These are phyloP conservation scores for Aphyosemion australe DNA, from an alignment of 2,113 vertebrate species.

Conservation along the genomic window DNA sequence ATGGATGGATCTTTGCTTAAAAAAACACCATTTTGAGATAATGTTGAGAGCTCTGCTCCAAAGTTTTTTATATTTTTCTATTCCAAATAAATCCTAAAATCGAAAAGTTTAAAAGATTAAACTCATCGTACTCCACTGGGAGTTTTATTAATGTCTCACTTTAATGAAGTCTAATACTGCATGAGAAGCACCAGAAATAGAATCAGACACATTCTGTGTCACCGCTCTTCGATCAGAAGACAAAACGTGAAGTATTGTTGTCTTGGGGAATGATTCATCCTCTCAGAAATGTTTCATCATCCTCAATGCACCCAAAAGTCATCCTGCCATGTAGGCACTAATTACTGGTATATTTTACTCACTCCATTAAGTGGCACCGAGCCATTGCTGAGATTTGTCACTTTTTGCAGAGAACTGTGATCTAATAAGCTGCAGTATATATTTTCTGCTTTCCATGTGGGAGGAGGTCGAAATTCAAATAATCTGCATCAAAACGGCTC, in stretches of 20 bases:
- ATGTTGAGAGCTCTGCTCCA: no score
- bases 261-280: conserved; percentile 21
- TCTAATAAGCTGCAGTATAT: conserved; percentile 35
- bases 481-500: conserved; percentile 53
- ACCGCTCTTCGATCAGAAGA: not conserved
- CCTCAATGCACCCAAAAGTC: conserved; percentile 8
- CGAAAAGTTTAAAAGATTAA: not conserved
- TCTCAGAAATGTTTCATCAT: conserved; percentile 20
- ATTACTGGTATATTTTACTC: conserved; percentile 18
- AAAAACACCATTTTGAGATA: no score
- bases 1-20: no score
- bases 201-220: conserved; percentile 1
- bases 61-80: no score
- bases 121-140: not conserved
- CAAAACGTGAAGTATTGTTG: conserved; percentile 8
- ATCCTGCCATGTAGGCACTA: conserved; percentile 23
- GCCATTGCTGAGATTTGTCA: conserved; percentile 24
- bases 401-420: conserved; percentile 41
- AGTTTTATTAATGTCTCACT: conserved; percentile 10
- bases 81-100: no score
- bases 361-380: conserved; percentile 11
- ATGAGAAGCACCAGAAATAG: conserved; percentile 16
- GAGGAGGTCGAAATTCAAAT: conserved; percentile 59
- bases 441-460: conserved; percentile 35
- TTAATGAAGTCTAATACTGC: not conserved